phyloP scores from a whole-genome alignment of 1,140 invertebrate species.

The Hylaeus volcanicus region DNA sequence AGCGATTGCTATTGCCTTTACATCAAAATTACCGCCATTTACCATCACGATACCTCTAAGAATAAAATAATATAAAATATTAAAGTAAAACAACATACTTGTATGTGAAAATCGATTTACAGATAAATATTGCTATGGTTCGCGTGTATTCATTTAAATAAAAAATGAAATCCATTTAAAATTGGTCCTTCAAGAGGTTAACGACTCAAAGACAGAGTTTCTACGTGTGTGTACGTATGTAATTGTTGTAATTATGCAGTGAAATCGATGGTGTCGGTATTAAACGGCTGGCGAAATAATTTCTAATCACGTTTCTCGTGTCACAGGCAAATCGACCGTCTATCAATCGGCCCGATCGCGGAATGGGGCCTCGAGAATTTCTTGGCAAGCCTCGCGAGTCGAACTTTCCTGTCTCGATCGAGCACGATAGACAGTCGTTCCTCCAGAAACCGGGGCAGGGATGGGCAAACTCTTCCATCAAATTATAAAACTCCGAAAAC shows the following conservation, averaged over 20 bases:
- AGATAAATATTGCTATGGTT: too few relatives aligned
- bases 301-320: constrained; percentile 36
- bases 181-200: too few relatives aligned
- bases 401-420: constrained; percentile 47
- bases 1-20: too few relatives aligned
- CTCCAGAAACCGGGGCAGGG: constrained; percentile 32
- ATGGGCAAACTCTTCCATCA: constrained; percentile 24
- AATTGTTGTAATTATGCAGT: background rate
- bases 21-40: too few relatives aligned
- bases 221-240: background rate
- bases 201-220: background rate
- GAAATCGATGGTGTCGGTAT: background rate
- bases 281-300: background rate
- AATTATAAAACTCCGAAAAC: background rate
- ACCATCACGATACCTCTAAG: too few relatives aligned
- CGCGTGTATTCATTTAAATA: too few relatives aligned
- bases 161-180: too few relatives aligned
- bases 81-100: too few relatives aligned
- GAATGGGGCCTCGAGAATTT: constrained; percentile 58
- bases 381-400: constrained; percentile 57
- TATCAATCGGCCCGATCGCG: constrained; percentile 42
- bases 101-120: too few relatives aligned
- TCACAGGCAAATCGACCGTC: constrained; percentile 37
- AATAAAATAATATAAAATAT: too few relatives aligned
- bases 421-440: constrained; percentile 36